Conservation (phyloP, 2,888 invertebrate species). For the Drosophila greeni region DNA sequence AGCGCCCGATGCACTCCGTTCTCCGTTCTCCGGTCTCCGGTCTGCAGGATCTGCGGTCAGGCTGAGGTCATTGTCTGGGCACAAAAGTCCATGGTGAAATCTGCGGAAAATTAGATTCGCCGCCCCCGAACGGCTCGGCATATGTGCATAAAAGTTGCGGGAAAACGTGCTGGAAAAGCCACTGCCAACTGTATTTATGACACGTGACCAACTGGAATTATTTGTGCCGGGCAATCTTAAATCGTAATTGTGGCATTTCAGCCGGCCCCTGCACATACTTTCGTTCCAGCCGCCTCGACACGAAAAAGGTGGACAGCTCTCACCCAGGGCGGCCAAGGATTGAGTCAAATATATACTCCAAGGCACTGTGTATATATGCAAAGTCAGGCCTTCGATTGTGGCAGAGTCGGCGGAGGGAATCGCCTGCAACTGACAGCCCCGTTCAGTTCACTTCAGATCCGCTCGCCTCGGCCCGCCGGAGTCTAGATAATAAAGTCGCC, state of each 20-base stretch:
- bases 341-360: slow-evolving; percentile 10
- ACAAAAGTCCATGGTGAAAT: slow-evolving; percentile 51
- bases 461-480: slow-evolving; percentile 30
- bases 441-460: slow-evolving; percentile 20
- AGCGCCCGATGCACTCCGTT: slow-evolving; percentile 31
- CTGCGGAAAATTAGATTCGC: slow-evolving; percentile 69
- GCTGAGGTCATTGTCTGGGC: slow-evolving; percentile 35
- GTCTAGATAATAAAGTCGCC: slow-evolving; percentile 41
- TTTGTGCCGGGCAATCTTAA: slow-evolving; percentile 39
- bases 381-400: slow-evolving; percentile 40
- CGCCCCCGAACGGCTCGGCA: slow-evolving; percentile 15
- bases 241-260: slow-evolving; percentile 49
- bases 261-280: slow-evolving; percentile 13
- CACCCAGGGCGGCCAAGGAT: slow-evolving; percentile 21
- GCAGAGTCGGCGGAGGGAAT: slow-evolving; percentile 26
- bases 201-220: slow-evolving; percentile 50
- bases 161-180: slow-evolving; percentile 26
- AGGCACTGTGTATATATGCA: slow-evolving; percentile 1
- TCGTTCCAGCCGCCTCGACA: slow-evolving; percentile 30
- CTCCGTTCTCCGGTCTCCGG: slow-evolving; percentile 1
- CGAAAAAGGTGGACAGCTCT: slow-evolving; percentile 50
- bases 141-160: slow-evolving; percentile 28
- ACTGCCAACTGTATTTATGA: slow-evolving; percentile 45
- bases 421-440: slow-evolving; percentile 35
- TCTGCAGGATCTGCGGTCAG: slow-evolving; percentile 11